Evolutionary conservation across 2,113 vertebrate genomes (phyloP).

Genomic region (Forbesichthys agassizii): DNA sequence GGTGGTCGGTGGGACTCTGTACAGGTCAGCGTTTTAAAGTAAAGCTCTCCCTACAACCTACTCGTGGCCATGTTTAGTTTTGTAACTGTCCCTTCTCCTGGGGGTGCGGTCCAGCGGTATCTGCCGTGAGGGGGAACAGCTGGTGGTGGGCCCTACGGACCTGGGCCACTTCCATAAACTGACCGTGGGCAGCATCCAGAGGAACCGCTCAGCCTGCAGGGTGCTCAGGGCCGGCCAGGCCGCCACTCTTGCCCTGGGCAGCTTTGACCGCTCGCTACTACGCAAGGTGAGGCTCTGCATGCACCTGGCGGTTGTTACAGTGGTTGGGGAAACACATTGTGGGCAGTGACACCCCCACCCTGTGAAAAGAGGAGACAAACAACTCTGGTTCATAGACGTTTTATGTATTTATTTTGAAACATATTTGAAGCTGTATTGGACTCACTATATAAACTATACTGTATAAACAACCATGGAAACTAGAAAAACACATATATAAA

Average conservation of each 20-base stretch:
- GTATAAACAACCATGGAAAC: too few species aligned
- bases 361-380: too few species aligned
- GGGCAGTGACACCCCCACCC: too few species aligned
- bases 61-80: neutral
- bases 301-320: too few species aligned
- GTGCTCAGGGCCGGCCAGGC: conserved; percentile 95
- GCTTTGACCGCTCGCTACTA: conserved; percentile 90
- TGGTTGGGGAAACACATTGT: too few species aligned
- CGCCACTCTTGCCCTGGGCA: conserved; percentile 89
- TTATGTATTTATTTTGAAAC: too few species aligned
- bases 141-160: conserved; percentile 94
- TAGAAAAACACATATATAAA: too few species aligned
- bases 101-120: conserved; percentile 82
- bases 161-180: conserved; percentile 88
- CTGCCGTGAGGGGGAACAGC: conserved; percentile 92
- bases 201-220: conserved; percentile 92
- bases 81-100: conserved; percentile 5
- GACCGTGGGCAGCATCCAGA: conserved; percentile 93
- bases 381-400: too few species aligned
- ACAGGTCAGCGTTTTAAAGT: conserved; percentile 80
- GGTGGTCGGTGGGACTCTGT: conserved; percentile 96
- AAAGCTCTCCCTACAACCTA: neutral
- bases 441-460: too few species aligned
- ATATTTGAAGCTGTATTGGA: too few species aligned
- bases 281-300: conserved; percentile 84